Base-by-base conservation (phyloP, 1,140 invertebrate genomes). In the Dendroctonus valens region DNA sequence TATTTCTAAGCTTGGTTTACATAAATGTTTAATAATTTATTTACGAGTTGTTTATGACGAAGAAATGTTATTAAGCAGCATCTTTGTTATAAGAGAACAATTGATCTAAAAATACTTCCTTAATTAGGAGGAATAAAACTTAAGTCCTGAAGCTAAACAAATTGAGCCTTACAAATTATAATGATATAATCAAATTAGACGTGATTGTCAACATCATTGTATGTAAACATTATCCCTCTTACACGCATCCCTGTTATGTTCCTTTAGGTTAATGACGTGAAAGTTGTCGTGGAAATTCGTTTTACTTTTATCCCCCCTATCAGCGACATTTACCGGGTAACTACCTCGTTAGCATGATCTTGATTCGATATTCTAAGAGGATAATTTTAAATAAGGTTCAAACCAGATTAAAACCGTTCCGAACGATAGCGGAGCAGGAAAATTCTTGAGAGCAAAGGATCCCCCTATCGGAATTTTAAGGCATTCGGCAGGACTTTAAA, bases 331-430 rank as follows among this genome's bases (percentile, higher is more conserved):
- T 44, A 40, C 62, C 26, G 41, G 62, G 62, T 57, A 65, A 65
- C 53, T 65, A 65, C 62, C 62, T 65, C 62, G 62, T 65, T 65
- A 65, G 62, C 62, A 65, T 65, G 62, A 65, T 65, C 62, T 65
- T 57, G 62, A 65, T 65, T 65, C 62, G 62, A 65, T 65, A 65
- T 65, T 65, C 62, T 57, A 51, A 65, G 55, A 49, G 62, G 62
- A 65, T 65, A 65, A 65, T 65, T 65, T 65, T 65, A 65, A 65
- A 49, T 57, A 65, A 41, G 62, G 61, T 65, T 58, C 41, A 65
- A 65, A 49, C 26, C 62, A 46, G 62, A 65, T 65, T 65, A 57
- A 51, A 57, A 48, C 53, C 53, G 42, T 57, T 40, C 41, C 46
- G 52, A 57, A 57, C 38, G 62, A 58, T 58, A 58, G 53, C 42